Conservation (phyloP, 1,140 invertebrate species). For the Venustaconcha ellipsiformis region DNA sequence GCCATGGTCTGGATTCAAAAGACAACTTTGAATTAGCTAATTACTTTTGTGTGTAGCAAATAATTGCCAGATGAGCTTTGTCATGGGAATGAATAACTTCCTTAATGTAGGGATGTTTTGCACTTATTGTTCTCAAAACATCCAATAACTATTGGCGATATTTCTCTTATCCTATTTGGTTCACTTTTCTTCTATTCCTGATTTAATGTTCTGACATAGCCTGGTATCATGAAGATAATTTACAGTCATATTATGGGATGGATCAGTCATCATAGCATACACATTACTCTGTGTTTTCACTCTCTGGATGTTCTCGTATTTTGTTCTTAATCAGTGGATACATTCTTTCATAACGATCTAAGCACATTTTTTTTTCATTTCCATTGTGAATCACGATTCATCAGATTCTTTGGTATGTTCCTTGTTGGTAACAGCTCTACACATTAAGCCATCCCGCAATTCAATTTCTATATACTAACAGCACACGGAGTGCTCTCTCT, state of each 20-base stretch:
- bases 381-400: too few relatives aligned
- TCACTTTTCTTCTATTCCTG: conserved; percentile 1
- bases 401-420: too few relatives aligned
- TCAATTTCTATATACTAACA: too few relatives aligned
- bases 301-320: neutral
- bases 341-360: neutral
- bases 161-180: conserved; percentile 5
- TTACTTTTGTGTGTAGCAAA: conserved; percentile 12
- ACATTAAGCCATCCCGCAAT: too few relatives aligned
- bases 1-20: neutral
- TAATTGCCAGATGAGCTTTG: neutral
- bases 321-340: too few relatives aligned
- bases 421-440: too few relatives aligned
- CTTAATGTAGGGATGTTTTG: neutral
- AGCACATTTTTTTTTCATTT: neutral
- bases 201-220: conserved; percentile 14
- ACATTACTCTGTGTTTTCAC: neutral
- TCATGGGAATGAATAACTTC: conserved; percentile 10
- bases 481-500: too few relatives aligned
- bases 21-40: conserved; percentile 2
- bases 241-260: conserved; percentile 2
- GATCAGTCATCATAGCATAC: conserved; percentile 7
- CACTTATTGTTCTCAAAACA: conserved; percentile 12
- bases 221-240: conserved; percentile 4
- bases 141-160: conserved; percentile 10